These are phyloP conservation scores for Megaustenia siamemsis DNA, from an alignment of 2,888 invertebrate species.

Conservation along the genomic window DNA sequence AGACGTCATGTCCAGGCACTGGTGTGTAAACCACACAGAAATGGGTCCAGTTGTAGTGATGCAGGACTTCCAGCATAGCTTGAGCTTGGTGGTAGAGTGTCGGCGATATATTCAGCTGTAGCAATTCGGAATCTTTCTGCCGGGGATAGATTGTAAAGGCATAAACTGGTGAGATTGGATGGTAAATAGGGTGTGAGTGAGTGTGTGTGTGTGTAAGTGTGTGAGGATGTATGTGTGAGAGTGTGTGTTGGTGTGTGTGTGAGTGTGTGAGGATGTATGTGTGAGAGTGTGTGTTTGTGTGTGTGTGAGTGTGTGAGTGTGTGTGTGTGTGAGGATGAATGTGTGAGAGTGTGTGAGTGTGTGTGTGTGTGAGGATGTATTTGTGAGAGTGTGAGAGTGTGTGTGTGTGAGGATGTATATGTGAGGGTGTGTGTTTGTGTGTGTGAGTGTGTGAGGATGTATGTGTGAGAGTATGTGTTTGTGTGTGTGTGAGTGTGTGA, in stretches of 20 bases:
- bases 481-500: background rate
- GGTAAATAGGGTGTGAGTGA: too few relatives aligned
- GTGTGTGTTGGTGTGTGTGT: too few relatives aligned
- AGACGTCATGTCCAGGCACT: slow-evolving; percentile 96
- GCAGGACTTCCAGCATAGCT: slow-evolving; percentile 96
- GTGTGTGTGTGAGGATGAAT: background rate
- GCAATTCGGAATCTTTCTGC: slow-evolving; percentile 85
- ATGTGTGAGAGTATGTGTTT: background rate
- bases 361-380: background rate
- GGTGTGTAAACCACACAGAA: slow-evolving; percentile 89
- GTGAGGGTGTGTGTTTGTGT: background rate
- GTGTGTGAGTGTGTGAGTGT: too few relatives aligned
- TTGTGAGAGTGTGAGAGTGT: background rate
- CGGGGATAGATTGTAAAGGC: too few relatives aligned
- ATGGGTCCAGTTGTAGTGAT: slow-evolving; percentile 97
- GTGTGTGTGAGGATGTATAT: too few relatives aligned
- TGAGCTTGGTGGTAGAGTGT: slow-evolving; percentile 97
- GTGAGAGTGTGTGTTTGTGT: background rate
- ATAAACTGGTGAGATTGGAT: too few relatives aligned
- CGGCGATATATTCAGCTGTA: slow-evolving; percentile 95
- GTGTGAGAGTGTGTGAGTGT: slow-evolving; percentile 28
- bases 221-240: background rate
- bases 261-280: background rate
- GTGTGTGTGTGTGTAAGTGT: background rate
- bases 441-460: background rate